Base-by-base conservation (phyloP, 1,140 invertebrate species). In the Asobara japonica region DNA sequence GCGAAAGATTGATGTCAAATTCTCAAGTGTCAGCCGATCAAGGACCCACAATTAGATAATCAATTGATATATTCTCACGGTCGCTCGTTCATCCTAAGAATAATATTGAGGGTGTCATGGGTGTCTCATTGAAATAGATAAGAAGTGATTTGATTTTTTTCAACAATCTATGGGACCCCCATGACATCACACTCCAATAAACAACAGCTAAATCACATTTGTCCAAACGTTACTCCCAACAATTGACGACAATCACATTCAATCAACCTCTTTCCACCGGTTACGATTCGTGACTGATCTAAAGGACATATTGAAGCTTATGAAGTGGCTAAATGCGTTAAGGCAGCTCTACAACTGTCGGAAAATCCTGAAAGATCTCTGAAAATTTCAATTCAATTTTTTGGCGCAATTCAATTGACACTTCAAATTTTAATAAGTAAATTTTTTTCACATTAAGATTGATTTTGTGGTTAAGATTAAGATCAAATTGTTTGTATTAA, bases 1-100 rank as follows among this genome's bases (percentile, higher is more conserved):
- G 41, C 41, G 41, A 45, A 45, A 45, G 41, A 45, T 45, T 45
- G 41, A 45, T 45, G 41, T 45, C 41, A 45, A 45, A 45, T 45
- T 45, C 41, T 45, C 41, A 45, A 45, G 41, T 45, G 41, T 45
- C 41, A 45, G n/a, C n/a, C 41, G 41, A 45, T 45, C 41, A 45
- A 45, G 41, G 41, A n/a, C n/a, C 41, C 41, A 45, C 41, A 45
- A 45, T 45, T 45, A 45, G 41, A 45, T 45, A 45, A 45, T 13
- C 41, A 45, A 45, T n/a, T 38, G 36, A 38, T n/a, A n/a, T n/a
- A 16, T 45, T 4, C 18, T 2, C 18, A 16, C 41, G 41, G 13
- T 45, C n/a, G 18, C 36, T 38, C 41, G 41, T 16, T 45, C n/a
- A n/a, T n/a, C n/a, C n/a, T n/a, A n/a, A 45, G 41, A 45, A 45